Base-by-base conservation (phyloP, 2,113 vertebrate species). In the Heterotis niloticus region DNA sequence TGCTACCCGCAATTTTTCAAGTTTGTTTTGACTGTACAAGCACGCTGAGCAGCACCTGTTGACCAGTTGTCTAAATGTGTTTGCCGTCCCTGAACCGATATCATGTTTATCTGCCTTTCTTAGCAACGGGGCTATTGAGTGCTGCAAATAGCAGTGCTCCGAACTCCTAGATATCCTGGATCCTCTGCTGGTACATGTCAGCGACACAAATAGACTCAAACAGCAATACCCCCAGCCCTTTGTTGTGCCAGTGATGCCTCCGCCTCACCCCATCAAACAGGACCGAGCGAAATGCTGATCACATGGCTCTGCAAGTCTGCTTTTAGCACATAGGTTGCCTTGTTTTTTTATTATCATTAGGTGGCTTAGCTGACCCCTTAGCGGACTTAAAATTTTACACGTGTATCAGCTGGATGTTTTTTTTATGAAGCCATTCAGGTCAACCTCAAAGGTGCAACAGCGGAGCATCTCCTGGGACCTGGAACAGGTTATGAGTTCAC, bases 111-210 rank as follows among this genome's bases (percentile, higher is more conserved):
- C 75, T 66, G 26, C 52, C 18, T 74, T 80, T 83, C 84, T 78
- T 84, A 80, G 81, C 80, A 82, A 85, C 87, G 79, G 77, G 20
- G 60, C 72, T 51, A 75, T 80, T 80, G 79, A 76, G 73, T 28
- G 52, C 70, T 82, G 79, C 77, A 87, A 87, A 85, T 84, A 89
- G 81, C 81, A 67, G 54, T 75, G 68, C 75, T 68, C 69, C 65
- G 56, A 75, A 80, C 80, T 82, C 81, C 80, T 76, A 81, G 80
- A 82, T 82, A 80, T 71, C 81, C 79, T 72, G 77, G 64, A 78
- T 73, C 75, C 44, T 24, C 52, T 24, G 51, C 20, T 44, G 79
- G 69, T 64, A 23, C 14, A 76, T 78, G 76, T 73, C 77, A 64
- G 11, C 23, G 54, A 64, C 26, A 60, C 24, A 82, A 83, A 82